A percentile compares a stretch with the other conserved stretches of the same genome.
These are phyloP conservation scores for Drosophila teissieri DNA, from an alignment of 1,140 invertebrate species.

Conservation along the genomic window DNA sequence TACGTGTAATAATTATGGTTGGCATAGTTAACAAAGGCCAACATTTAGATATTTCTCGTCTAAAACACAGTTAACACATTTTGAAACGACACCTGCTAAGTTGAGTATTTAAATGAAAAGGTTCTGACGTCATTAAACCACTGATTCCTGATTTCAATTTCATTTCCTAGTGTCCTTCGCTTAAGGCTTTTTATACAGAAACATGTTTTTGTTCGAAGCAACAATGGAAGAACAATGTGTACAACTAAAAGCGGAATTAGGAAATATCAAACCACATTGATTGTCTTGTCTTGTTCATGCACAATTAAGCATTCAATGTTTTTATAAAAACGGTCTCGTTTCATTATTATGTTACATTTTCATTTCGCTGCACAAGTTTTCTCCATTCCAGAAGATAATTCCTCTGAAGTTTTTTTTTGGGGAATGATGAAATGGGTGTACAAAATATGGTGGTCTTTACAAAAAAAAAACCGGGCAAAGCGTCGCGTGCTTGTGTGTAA, in stretches of 20 bases:
- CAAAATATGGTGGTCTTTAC: conserved; percentile 1
- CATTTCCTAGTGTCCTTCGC: conserved; percentile 1
- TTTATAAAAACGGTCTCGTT: conserved; percentile 34
- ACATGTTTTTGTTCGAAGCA: conserved; percentile 22
- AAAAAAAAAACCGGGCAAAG: not conserved
- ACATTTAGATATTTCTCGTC: conserved; percentile 4
- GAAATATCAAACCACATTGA: conserved; percentile 80
- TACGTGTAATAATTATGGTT: not conserved
- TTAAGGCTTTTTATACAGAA: conserved; percentile 20
- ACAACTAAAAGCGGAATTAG: conserved; percentile 46
- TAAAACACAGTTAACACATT: not conserved
- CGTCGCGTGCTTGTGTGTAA: not conserved
- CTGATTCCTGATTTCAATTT: not conserved
- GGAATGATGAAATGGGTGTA: not conserved
- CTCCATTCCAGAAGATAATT: not conserved
- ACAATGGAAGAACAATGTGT: conserved; percentile 61
- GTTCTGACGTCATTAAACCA: not conserved
- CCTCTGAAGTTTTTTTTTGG: not conserved
- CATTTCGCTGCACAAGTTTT: conserved; percentile 20
- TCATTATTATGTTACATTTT: conserved; percentile 14
- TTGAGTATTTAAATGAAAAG: not conserved
- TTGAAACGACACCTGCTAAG: conserved; percentile 1
- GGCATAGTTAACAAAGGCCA: not conserved
- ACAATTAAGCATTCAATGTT: conserved; percentile 53
- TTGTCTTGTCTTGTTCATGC: conserved; percentile 70